Conservation (phyloP, 1,140 invertebrate genomes). For the Archivesica marissinica region DNA sequence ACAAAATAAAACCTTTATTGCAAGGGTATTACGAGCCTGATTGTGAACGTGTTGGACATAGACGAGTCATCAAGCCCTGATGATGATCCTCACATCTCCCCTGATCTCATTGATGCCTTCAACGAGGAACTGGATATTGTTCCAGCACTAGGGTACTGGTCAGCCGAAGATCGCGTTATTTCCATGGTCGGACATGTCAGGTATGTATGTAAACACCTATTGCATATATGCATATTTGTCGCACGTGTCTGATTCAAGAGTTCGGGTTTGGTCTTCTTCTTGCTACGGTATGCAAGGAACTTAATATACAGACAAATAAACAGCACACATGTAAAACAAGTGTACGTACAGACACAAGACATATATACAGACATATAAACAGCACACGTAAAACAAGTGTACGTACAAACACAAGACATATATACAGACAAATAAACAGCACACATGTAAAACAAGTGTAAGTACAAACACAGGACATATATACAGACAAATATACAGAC, state of each 20-base stretch:
- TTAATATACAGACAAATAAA: background rate
- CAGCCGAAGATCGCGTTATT: background rate
- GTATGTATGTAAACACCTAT: background rate
- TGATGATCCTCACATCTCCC: background rate
- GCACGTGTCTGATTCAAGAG: background rate
- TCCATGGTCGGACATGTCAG: conserved; percentile 8
- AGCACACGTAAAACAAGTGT: background rate
- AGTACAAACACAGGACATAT: too few species aligned
- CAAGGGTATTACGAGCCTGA: background rate
- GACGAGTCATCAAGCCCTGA: background rate
- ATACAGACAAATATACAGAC: too few species aligned
- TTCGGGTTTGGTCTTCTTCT: background rate
- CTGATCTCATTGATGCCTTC: conserved; percentile 16
- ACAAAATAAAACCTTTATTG: background rate
- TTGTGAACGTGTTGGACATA: background rate
- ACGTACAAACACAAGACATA: background rate
- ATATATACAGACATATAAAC: background rate
- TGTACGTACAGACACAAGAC: background rate
- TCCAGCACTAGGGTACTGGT: conserved; percentile 3
- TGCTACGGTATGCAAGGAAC: background rate
- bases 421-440: too few species aligned
- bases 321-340: too few species aligned
- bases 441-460: too few species aligned
- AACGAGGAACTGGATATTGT: background rate
- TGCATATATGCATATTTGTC: background rate